These are phyloP conservation scores for Drosophila suzukii DNA, from an alignment of 1,140 invertebrate species.

Conservation along the genomic window DNA sequence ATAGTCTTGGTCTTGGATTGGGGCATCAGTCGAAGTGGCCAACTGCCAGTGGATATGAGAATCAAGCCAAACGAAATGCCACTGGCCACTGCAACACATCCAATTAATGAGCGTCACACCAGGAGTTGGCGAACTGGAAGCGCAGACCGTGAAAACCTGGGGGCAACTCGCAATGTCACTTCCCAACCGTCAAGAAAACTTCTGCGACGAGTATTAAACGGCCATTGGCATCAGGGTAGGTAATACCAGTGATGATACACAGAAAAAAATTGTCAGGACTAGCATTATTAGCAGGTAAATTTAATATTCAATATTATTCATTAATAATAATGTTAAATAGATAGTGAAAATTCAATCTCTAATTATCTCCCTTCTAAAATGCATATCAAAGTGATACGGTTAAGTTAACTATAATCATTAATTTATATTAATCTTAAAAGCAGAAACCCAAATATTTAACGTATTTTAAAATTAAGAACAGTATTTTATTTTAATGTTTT, in stretches of 20 bases:
- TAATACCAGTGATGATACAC: neutral
- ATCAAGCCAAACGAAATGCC: neutral
- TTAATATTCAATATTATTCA: too few relatives aligned
- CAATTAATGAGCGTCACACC: conserved; percentile 23
- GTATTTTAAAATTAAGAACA: too few relatives aligned
- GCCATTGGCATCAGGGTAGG: conserved; percentile 1
- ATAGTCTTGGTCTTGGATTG: neutral
- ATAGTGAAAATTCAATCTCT: too few relatives aligned
- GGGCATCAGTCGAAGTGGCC: neutral
- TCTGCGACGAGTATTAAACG: neutral
- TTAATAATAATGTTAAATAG: too few relatives aligned
- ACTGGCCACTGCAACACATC: neutral
- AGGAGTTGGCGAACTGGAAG: neutral
- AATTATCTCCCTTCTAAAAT: too few relatives aligned
- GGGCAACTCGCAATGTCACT: conserved; percentile 15
- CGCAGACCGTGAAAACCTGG: neutral
- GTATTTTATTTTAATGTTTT: too few relatives aligned
- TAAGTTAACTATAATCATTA: too few relatives aligned
- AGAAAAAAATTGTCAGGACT: too few relatives aligned
- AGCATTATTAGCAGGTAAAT: too few relatives aligned
- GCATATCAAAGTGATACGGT: too few relatives aligned
- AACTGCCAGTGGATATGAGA: conserved; percentile 18
- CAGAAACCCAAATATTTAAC: too few relatives aligned
- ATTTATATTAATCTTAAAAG: too few relatives aligned
- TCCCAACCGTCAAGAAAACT: conserved; percentile 12